A percentile compares a stretch with the other conserved stretches of the same genome.
These are phyloP conservation scores for Sus cebifrons DNA, from an alignment of 2,797 vertebrate genomes.

Conservation along the genomic window DNA sequence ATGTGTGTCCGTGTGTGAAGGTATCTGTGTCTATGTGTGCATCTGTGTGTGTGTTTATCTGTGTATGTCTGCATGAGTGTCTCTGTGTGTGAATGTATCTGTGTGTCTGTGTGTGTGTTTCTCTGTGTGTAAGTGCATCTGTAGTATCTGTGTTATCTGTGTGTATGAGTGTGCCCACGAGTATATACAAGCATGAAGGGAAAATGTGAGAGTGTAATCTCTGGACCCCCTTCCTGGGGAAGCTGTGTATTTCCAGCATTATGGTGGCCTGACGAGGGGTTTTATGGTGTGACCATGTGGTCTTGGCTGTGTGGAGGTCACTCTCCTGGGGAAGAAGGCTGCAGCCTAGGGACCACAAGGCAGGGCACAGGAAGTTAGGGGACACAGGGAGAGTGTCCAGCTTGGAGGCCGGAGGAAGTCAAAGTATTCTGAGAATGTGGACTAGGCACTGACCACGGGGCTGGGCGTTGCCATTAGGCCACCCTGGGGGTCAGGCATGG, in stretches of 20 bases:
- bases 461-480: not conserved
- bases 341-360: fast-evolving
- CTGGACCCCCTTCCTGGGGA: not conserved
- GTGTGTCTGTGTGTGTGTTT: not conserved
- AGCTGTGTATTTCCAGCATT: no score
- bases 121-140: not conserved
- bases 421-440: not conserved
- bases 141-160: not conserved
- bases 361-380: not conserved
- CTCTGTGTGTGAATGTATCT: not conserved
- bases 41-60: not conserved
- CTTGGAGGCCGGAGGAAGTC: not conserved
- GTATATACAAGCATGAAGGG: not conserved
- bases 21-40: not conserved
- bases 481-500: not conserved
- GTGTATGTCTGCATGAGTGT: not conserved
- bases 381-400: not conserved
- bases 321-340: not conserved
- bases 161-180: not conserved
- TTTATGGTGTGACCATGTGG: not conserved
- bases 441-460: fast-evolving
- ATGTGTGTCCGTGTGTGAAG: not conserved
- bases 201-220: not conserved
- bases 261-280: not conserved
- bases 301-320: not conserved